Percentiles rank a stretch among this genome's conserved stretches.
Evolutionary conservation across 2,113 vertebrate species (phyloP).

Genomic region (Genyomyrus donnyi): DNA sequence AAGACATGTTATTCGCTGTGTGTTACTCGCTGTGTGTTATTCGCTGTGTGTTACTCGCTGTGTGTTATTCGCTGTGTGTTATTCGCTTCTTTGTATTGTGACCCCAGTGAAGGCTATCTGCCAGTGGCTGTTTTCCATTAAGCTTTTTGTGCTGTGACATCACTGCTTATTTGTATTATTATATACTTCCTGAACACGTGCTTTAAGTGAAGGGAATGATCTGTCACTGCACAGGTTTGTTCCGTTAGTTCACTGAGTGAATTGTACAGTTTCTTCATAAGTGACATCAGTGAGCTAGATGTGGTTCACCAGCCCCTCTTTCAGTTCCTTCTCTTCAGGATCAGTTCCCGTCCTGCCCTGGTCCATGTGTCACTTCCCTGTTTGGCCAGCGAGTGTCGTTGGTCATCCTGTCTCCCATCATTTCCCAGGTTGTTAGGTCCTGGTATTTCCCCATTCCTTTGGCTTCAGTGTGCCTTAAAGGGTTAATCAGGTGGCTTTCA

Average conservation of each 20-base stretch:
- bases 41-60: neutral
- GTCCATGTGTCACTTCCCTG: too few species aligned
- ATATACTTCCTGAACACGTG: neutral
- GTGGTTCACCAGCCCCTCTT: neutral
- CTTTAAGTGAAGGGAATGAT: neutral
- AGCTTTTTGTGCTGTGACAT: neutral
- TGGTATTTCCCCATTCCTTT: too few species aligned
- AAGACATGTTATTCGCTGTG: too few species aligned
- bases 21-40: neutral
- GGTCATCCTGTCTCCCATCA: too few species aligned
- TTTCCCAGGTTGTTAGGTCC: too few species aligned
- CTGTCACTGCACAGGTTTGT: neutral
- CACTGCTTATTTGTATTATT: neutral
- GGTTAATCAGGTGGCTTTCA: too few species aligned
- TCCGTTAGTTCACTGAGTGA: neutral
- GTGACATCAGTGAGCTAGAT: neutral
- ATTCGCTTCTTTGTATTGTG: neutral
- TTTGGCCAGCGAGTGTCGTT: too few species aligned
- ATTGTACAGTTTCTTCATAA: neutral
- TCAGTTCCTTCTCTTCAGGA: neutral
- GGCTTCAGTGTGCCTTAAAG: too few species aligned
- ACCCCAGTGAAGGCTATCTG: neutral
- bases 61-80: too few species aligned
- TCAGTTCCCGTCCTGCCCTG: too few species aligned
- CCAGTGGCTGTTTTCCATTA: neutral